These are phyloP conservation scores for Carollia perspicillata DNA, from an alignment of 2,113 vertebrate species.

Conservation along the genomic window DNA sequence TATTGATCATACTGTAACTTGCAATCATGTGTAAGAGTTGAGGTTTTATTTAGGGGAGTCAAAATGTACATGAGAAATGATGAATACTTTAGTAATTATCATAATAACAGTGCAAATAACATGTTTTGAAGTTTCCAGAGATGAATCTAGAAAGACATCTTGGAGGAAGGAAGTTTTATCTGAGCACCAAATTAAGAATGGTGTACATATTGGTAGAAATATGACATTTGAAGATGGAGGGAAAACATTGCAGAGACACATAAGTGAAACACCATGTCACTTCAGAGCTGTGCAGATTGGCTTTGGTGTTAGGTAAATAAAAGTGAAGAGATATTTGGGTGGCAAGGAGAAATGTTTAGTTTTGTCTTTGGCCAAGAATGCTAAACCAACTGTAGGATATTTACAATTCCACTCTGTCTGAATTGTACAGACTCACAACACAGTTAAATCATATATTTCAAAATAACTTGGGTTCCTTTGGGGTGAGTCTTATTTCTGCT, in stretches of 20 bases:
- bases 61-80: neutral
- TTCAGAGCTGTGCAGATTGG: neutral
- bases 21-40: neutral
- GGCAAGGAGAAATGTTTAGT: neutral
- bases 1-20: neutral
- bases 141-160: neutral
- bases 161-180: neutral
- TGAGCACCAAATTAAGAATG: neutral
- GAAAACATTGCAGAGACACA: neutral
- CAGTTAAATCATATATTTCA: neutral
- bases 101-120: neutral
- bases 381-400: neutral
- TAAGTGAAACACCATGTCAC: neutral
- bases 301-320: neutral
- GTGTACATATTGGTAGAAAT: neutral
- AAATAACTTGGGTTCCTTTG: neutral
- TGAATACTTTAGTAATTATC: neutral
- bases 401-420: neutral
- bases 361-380: neutral
- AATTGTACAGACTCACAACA: neutral
- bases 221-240: neutral
- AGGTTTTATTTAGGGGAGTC: neutral
- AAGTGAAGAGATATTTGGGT: neutral
- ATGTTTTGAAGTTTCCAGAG: neutral
- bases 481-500: neutral